Percentiles rank a stretch among this genome's conserved stretches.
Conservation (phyloP, 2,888 invertebrate genomes). For the Orthosia gothica region DNA sequence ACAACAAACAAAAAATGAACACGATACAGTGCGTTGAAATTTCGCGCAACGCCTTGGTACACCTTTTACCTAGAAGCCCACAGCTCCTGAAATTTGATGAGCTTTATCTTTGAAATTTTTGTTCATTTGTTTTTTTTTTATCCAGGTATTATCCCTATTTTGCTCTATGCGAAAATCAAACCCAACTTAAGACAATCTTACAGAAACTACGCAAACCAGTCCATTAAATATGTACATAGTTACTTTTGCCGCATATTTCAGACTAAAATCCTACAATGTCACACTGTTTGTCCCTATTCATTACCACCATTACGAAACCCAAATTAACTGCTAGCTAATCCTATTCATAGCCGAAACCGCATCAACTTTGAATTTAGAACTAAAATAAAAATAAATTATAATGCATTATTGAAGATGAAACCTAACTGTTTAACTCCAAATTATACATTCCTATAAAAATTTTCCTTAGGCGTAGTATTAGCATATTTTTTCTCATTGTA, state of each 20-base stretch:
- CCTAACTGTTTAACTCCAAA: constrained; percentile 34
- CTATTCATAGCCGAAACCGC: constrained; percentile 25
- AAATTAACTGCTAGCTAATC: constrained; percentile 31
- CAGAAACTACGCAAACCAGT: background rate
- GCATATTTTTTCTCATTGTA: constrained; percentile 63
- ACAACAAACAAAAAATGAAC: too few species aligned
- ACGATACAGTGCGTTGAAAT: too few species aligned
- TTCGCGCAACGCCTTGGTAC: too few species aligned
- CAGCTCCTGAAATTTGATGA: too few species aligned
- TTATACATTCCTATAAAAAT: constrained; percentile 53
- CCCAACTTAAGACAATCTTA: too few species aligned
- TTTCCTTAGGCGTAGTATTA: constrained; percentile 55
- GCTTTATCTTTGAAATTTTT: too few species aligned
- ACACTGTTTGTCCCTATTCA: constrained; percentile 14
- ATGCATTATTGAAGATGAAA: constrained; percentile 44
- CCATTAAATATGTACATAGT: background rate
- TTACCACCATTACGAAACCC: background rate
- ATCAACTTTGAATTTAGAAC: constrained; percentile 5
- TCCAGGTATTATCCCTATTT: background rate
- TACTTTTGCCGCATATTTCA: background rate
- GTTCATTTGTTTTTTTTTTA: too few species aligned
- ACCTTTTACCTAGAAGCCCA: too few species aligned
- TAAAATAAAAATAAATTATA: constrained; percentile 18
- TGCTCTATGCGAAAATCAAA: background rate
- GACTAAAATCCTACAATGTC: background rate